Evolutionary conservation across 1,140 invertebrate genomes (phyloP).

Genomic region (Ceratosolen solmsi): DNA sequence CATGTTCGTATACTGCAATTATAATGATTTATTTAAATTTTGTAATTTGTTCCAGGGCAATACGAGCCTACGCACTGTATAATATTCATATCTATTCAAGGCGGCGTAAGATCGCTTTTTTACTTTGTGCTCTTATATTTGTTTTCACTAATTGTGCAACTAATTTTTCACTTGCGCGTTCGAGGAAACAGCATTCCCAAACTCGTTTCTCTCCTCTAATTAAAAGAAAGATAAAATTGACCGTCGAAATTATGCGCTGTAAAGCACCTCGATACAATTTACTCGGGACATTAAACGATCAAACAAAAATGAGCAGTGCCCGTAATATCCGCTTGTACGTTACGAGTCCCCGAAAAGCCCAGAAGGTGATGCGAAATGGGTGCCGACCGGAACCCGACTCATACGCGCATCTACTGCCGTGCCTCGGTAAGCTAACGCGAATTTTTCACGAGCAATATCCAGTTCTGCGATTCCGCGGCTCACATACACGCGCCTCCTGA

Average conservation of each 20-base stretch:
- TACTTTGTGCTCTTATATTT: neutral
- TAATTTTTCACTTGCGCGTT: neutral
- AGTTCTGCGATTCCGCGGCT: neutral
- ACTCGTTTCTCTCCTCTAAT: neutral
- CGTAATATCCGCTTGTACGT: neutral
- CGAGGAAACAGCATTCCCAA: neutral
- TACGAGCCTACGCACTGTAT: neutral
- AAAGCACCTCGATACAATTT: neutral
- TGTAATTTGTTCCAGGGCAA: neutral
- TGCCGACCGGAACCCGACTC: neutral
- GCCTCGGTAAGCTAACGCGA: neutral
- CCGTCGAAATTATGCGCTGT: neutral
- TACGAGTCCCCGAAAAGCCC: neutral
- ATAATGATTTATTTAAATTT: neutral
- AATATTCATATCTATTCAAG: too few relatives aligned
- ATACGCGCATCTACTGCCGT: neutral
- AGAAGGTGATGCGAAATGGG: neutral
- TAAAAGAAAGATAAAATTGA: too few relatives aligned
- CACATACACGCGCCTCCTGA: neutral
- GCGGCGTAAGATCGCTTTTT: too few relatives aligned
- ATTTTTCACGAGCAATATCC: constrained; percentile 21
- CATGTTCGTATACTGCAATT: too few relatives aligned
- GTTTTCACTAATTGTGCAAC: neutral
- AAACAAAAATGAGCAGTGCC: neutral
- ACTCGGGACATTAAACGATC: neutral